Conservation (phyloP, 1,140 invertebrate species). For the Wiebesia pumilae region DNA sequence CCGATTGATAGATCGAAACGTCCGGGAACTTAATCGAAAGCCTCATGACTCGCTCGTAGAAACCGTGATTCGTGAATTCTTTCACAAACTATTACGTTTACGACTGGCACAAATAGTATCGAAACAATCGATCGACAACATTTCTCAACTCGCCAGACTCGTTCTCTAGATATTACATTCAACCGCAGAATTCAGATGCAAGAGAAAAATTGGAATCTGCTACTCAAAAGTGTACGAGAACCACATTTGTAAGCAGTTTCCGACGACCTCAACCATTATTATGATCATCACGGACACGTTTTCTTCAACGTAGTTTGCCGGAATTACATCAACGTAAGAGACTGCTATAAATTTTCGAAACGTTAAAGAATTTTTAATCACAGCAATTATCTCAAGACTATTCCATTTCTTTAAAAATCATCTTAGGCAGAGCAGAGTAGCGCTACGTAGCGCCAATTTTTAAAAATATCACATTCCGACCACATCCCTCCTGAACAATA, state of each 20-base stretch:
- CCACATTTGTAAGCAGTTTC: conserved; percentile 1
- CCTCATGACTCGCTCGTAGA: no score
- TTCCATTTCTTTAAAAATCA: no score
- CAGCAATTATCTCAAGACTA: no score
- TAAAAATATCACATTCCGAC: no score
- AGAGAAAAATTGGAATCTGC: not conserved
- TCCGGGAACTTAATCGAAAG: no score
- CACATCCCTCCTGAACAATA: no score
- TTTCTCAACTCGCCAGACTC: not conserved
- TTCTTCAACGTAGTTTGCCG: not conserved
- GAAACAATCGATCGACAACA: not conserved
- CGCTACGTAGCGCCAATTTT: no score
- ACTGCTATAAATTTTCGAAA: not conserved
- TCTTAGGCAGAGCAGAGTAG: no score
- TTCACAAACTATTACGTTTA: not conserved
- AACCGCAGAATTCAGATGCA: not conserved
- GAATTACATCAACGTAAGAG: not conserved
- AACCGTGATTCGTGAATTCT: no score
- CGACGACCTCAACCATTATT: not conserved
- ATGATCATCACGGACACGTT: conserved; percentile 16
- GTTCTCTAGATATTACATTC: not conserved
- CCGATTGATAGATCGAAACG: no score
- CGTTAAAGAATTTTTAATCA: not conserved
- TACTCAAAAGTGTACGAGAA: not conserved
- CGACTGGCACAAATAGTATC: not conserved